Evolutionary conservation across 2,888 invertebrate species (phyloP), one percentile per base, ranked within the genome.

Genomic region (Liposcelis brunnea): DNA sequence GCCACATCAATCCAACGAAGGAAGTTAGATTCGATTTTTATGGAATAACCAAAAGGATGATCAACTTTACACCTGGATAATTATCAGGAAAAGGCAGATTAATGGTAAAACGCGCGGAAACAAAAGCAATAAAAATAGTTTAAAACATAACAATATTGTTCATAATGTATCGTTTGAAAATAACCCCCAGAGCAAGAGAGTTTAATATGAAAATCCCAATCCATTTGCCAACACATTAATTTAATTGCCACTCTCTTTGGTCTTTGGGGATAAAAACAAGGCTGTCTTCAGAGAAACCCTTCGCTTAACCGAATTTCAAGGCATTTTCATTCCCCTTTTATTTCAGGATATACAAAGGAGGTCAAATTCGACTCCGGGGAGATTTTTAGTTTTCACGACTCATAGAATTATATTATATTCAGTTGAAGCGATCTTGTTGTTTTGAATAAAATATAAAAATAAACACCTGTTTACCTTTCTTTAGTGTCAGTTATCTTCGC

Each of bases 241-340:
- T 35, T 44, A 44, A 35, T 44, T 44, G 40, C 18, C 40, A 18
- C 16, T 31, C 26, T 26, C 43, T 18, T 11, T 19, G 18, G 38
- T 38, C 38, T 19, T 38, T 38, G 11, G 38, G 11, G 38, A 38
- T 21, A 14, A 38, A 38, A 18, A 38, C 21, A 38, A 21, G 19
- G 19, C 40, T 21, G 12, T 40, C 21, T 16, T 40, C 18, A 40
- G 21, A 40, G 14, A 40, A 40, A 31, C 42, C 42, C 42, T 18
- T 42, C 46, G 38, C 42, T 46, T 46, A 46, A 42, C 46, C 32
- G 16, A 46, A 42, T 42, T 46, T 42, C 32, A 42, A 42, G 46
- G 42, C 46, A 46, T 42, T 46, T 45, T 31, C 31, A 26, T 36
- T 36, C 37, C 45, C 19, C 37, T 45, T 26, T 44, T 44, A 31